A percentile compares a stretch with the other conserved stretches of the same genome.
phyloP scores from a whole-genome alignment of 2,113 vertebrate genomes.

The Leptodactylus fuscus region DNA sequence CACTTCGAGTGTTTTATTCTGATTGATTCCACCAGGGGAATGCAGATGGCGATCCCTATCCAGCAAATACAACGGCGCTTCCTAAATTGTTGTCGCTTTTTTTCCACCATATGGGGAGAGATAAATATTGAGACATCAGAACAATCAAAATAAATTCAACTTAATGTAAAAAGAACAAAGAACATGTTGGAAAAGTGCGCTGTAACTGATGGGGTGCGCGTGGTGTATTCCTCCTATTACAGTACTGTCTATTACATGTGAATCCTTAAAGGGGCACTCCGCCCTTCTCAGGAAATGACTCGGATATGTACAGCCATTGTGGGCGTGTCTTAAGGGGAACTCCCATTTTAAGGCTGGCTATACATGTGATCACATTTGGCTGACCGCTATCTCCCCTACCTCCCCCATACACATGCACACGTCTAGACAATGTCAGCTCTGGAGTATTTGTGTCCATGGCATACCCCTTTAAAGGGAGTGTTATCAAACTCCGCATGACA shows the following conservation, averaged over 20 bases:
- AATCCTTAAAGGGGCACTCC: neutral
- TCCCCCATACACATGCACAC: too few species aligned
- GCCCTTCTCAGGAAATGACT: neutral
- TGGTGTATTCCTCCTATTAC: neutral
- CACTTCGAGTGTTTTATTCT: neutral
- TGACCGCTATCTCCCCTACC: too few species aligned
- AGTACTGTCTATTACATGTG: too few species aligned
- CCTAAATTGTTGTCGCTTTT: neutral
- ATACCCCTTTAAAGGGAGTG: too few species aligned
- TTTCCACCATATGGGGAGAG: conserved; percentile 22
- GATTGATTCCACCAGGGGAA: conserved; percentile 11
- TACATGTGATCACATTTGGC: too few species aligned
- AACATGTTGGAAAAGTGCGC: too few species aligned
- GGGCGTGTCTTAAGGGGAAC: too few species aligned
- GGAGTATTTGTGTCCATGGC: too few species aligned
- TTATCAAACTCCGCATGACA: too few species aligned
- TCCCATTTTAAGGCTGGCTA: too few species aligned
- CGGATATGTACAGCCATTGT: too few species aligned
- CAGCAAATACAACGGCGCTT: neutral
- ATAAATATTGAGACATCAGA: conserved; percentile 43
- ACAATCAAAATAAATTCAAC: conserved; percentile 29
- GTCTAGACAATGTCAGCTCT: too few species aligned
- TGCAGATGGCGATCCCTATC: conserved; percentile 16
- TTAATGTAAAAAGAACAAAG: neutral
- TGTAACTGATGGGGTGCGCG: neutral